Evolutionary conservation across 2,888 invertebrate genomes (phyloP).

Genomic region (Arenicola marina): DNA sequence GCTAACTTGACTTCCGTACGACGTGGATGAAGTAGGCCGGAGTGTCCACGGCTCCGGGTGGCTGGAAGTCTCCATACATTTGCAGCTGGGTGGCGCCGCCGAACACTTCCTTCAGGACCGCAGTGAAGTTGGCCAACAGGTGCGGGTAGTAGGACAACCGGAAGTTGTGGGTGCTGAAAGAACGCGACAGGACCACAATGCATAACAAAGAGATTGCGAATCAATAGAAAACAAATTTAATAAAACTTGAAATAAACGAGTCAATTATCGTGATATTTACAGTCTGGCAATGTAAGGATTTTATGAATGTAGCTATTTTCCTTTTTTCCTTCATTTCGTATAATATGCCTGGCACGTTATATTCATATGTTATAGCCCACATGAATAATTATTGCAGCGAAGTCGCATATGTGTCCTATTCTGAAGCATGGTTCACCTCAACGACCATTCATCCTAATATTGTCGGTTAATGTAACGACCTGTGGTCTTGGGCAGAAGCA

Average conservation of each 20-base stretch:
- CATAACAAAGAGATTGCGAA: neutral
- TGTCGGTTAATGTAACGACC: too few relatives aligned
- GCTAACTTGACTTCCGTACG: conserved; percentile 72
- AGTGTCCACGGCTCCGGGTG: conserved; percentile 67
- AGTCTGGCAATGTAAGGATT: neutral
- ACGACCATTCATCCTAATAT: too few relatives aligned
- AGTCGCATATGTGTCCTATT: too few relatives aligned
- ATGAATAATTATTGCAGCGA: too few relatives aligned
- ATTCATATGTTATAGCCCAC: too few relatives aligned
- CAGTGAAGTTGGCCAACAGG: conserved; percentile 72
- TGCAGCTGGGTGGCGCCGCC: conserved; percentile 69
- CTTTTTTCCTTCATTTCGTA: too few relatives aligned
- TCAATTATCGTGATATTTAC: too few relatives aligned
- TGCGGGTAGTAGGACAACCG: conserved; percentile 88
- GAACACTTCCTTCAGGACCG: conserved; percentile 75
- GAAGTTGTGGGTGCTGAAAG: conserved; percentile 67
- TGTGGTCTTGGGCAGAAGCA: too few relatives aligned
- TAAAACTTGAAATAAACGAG: neutral
- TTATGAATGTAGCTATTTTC: too few relatives aligned
- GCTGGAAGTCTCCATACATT: conserved; percentile 82
- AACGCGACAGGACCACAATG: neutral
- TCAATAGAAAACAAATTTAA: neutral
- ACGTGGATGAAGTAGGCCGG: conserved; percentile 88
- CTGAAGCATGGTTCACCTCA: too few relatives aligned
- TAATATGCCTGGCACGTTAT: too few relatives aligned